These are phyloP conservation scores for Chrysolina oricalcia DNA, from an alignment of 2,888 invertebrate species.

Conservation along the genomic window DNA sequence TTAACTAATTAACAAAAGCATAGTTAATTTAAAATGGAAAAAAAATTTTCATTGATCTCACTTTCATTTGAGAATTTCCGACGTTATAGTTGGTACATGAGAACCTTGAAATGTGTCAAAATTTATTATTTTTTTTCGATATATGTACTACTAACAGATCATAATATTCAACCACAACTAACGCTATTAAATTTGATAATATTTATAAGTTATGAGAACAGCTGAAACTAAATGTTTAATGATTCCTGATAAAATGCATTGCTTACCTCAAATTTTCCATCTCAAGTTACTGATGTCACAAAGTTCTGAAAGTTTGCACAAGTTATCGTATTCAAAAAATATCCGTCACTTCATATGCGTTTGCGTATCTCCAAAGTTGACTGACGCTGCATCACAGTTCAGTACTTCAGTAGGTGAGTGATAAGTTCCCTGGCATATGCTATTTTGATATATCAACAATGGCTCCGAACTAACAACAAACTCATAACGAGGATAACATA, in stretches of 20 bases:
- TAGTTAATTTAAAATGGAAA: no score
- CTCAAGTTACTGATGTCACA: not conserved
- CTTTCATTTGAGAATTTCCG: no score
- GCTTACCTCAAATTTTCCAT: not conserved
- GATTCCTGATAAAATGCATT: not conserved
- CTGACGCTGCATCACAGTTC: not conserved
- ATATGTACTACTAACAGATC: no score
- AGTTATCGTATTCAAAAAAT: not conserved
- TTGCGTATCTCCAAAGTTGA: not conserved
- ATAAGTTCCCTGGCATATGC: not conserved
- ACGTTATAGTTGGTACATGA: no score
- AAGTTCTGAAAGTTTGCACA: not conserved
- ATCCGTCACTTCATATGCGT: not conserved
- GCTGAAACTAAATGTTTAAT: no score
- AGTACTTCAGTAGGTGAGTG: not conserved
- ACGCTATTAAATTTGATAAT: no score
- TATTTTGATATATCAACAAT: not conserved
- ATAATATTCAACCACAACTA: no score
- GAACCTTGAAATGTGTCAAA: no score
- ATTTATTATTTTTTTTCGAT: no score
- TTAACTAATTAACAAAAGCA: no score
- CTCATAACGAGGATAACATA: not conserved
- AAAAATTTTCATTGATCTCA: no score
- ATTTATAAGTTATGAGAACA: no score
- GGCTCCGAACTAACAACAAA: slow-evolving; percentile 12